phyloP scores from a whole-genome alignment of 1,140 invertebrate species.

The Bombus ignitus region DNA sequence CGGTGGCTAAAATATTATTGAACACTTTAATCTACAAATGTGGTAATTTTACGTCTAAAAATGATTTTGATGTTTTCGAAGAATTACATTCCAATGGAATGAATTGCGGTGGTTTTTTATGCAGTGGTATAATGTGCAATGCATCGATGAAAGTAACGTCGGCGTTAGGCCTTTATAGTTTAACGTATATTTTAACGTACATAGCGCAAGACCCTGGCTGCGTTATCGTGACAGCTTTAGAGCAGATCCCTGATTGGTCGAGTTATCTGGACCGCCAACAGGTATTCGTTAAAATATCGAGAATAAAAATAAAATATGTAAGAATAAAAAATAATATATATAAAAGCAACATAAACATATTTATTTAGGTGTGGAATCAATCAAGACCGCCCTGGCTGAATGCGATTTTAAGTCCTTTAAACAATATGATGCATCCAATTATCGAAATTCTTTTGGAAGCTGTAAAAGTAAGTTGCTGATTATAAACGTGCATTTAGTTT shows the following conservation, averaged over 20 bases:
- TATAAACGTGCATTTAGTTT: neutral
- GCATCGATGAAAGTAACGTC: slow-evolving; percentile 68
- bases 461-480: slow-evolving; percentile 73
- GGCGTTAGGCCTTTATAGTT: slow-evolving; percentile 73
- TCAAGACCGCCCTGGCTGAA: slow-evolving; percentile 89
- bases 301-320: neutral
- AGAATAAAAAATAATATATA: too few relatives aligned
- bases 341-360: neutral
- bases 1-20: slow-evolving; percentile 77
- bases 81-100: slow-evolving; percentile 20
- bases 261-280: slow-evolving; percentile 88
- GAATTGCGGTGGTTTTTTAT: slow-evolving; percentile 86
- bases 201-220: slow-evolving; percentile 85
- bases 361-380: slow-evolving; percentile 88
- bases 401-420: slow-evolving; percentile 85
- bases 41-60: slow-evolving; percentile 55
- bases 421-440: slow-evolving; percentile 85
- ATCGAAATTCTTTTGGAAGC: slow-evolving; percentile 86
- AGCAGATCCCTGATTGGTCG: slow-evolving; percentile 85
- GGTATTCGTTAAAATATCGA: slow-evolving; percentile 77
- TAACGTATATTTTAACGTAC: slow-evolving; percentile 81
- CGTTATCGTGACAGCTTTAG: slow-evolving; percentile 85
- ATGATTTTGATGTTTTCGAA: slow-evolving; percentile 17
- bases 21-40: slow-evolving; percentile 68
- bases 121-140: slow-evolving; percentile 81